Percentiles rank a stretch among this genome's conserved stretches.
phyloP scores from a whole-genome alignment of 1,140 invertebrate species.

The Heliothis virescens region DNA sequence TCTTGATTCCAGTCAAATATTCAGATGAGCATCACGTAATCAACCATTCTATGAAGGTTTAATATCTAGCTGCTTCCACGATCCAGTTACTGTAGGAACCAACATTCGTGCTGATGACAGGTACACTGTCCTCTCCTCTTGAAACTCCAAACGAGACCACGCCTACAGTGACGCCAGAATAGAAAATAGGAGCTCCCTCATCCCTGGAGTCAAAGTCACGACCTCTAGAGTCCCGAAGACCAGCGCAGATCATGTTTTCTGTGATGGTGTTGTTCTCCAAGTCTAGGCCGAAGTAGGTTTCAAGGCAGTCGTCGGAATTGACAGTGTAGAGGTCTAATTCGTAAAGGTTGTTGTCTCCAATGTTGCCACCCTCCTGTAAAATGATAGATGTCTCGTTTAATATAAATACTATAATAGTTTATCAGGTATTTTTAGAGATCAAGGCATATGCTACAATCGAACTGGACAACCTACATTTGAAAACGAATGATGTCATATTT shows the following conservation, averaged over 20 bases:
- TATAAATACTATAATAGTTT: neutral
- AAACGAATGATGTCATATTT: too few relatives aligned
- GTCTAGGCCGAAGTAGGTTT: constrained; percentile 31
- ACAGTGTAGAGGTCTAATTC: constrained; percentile 24
- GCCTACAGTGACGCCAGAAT: constrained; percentile 22
- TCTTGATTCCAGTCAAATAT: too few relatives aligned
- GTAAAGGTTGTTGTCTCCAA: constrained; percentile 48
- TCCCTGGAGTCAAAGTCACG: constrained; percentile 49
- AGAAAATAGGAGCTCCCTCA: constrained; percentile 50
- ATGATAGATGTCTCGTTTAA: neutral
- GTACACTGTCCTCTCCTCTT: constrained; percentile 6
- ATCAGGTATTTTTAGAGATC: neutral
- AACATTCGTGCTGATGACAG: constrained; percentile 37
- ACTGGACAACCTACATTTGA: too few relatives aligned
- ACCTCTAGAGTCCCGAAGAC: neutral
- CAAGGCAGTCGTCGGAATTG: constrained; percentile 40
- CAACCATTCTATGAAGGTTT: too few relatives aligned
- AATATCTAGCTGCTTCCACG: constrained; percentile 51
- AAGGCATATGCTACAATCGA: too few relatives aligned
- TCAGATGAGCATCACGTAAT: too few relatives aligned
- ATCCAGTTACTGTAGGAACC: constrained; percentile 55
- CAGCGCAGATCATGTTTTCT: constrained; percentile 55
- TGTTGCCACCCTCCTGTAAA: constrained; percentile 56
- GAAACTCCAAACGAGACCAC: constrained; percentile 34
- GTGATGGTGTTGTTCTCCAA: constrained; percentile 34